A percentile compares a stretch with the other conserved stretches of the same genome.
Conservation (phyloP, 2,888 invertebrate species). For the Malthinus seriepunctatus region DNA sequence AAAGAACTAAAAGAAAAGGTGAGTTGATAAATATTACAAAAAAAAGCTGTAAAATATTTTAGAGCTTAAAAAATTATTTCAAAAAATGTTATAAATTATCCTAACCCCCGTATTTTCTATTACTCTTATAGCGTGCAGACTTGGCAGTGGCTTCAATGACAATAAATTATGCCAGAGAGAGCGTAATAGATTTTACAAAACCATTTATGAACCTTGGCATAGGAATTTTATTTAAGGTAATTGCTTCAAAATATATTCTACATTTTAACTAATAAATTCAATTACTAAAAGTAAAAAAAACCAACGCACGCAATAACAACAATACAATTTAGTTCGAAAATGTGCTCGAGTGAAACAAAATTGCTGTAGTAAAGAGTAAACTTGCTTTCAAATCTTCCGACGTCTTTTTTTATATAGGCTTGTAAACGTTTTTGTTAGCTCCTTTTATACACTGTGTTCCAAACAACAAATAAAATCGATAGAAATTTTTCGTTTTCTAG, state of each 20-base stretch:
- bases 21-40: conserved; percentile 37
- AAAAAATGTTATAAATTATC: conserved; percentile 14
- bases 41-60: conserved; percentile 3
- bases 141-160: conserved; percentile 97
- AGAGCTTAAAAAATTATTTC: conserved; percentile 5
- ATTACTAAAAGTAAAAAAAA: conserved; percentile 10
- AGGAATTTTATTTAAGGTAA: conserved; percentile 91
- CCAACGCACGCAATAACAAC: conserved; percentile 16
- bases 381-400: conserved; percentile 15
- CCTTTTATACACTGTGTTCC: neutral
- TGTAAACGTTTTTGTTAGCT: conserved; percentile 6
- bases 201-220: conserved; percentile 98
- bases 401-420: neutral
- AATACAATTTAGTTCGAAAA: conserved; percentile 18
- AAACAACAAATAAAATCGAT: too few species aligned
- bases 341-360: conserved; percentile 18
- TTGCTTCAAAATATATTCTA: conserved; percentile 35
- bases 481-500: too few species aligned
- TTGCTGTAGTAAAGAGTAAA: conserved; percentile 17
- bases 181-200: conserved; percentile 96
- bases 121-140: conserved; percentile 79
- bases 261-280: conserved; percentile 34
- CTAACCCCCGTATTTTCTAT: conserved; percentile 13
- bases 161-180: conserved; percentile 94
- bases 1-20: conserved; percentile 85